These are phyloP conservation scores for Arvicanthis niloticus DNA, from an alignment of 2,113 vertebrate species.

Conservation along the genomic window DNA sequence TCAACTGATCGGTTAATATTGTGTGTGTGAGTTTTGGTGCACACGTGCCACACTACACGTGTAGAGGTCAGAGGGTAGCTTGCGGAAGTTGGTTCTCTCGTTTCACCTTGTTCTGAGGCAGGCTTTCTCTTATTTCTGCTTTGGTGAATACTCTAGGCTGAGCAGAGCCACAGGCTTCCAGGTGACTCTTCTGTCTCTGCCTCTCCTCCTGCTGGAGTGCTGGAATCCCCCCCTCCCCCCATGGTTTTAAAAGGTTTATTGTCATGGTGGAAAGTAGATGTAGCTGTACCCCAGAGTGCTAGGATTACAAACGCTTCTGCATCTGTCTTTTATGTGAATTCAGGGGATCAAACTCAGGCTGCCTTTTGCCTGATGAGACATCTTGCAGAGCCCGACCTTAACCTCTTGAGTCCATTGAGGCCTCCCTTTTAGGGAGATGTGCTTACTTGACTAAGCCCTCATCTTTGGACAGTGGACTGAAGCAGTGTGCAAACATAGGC, in stretches of 20 bases:
- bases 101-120: background rate
- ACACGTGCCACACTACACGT: accelerated
- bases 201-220: background rate
- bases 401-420: background rate
- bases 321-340: background rate
- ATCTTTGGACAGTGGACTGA: background rate
- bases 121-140: background rate
- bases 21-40: background rate
- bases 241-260: too few relatives aligned
- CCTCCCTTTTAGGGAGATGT: background rate
- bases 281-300: too few relatives aligned
- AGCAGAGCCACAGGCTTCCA: background rate
- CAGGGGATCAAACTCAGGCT: background rate
- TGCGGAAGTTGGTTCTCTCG: background rate
- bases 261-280: too few relatives aligned
- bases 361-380: background rate
- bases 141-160: background rate
- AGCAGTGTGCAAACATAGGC: background rate
- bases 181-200: background rate
- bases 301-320: background rate
- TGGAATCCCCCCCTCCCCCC: too few relatives aligned
- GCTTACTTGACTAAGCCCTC: background rate
- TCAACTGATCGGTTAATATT: background rate
- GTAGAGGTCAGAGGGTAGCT: background rate
- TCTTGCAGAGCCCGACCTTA: background rate